phyloP scores from a whole-genome alignment of 2,797 vertebrate species.

The Gallinago solitaria region DNA sequence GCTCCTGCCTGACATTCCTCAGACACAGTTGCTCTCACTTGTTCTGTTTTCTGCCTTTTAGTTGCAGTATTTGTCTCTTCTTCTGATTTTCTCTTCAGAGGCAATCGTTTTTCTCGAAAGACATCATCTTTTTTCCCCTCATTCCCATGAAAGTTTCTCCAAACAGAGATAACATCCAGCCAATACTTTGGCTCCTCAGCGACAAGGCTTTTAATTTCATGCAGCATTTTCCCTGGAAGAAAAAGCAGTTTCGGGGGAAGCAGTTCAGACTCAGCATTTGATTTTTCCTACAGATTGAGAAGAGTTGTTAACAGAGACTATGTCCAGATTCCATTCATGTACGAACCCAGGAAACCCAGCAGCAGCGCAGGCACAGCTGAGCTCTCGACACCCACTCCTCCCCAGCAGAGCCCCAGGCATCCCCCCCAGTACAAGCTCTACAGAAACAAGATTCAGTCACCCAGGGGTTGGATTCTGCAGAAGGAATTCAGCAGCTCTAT shows the following conservation, averaged over 20 bases:
- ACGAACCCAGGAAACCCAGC: background rate
- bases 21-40: background rate
- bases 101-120: background rate
- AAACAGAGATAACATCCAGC: slow-evolving; percentile 75
- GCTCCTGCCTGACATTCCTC: background rate
- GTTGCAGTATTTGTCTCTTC: background rate
- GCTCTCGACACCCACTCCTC: background rate
- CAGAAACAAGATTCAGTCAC: background rate
- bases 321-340: background rate
- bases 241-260: background rate
- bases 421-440: background rate
- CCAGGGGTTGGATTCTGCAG: background rate
- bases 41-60: slow-evolving; percentile 65
- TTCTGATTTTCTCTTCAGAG: slow-evolving; percentile 64
- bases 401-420: background rate
- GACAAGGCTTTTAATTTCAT: slow-evolving; percentile 79
- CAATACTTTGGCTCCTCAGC: slow-evolving; percentile 76
- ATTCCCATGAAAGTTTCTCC: slow-evolving; percentile 70
- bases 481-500: background rate
- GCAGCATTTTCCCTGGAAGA: slow-evolving; percentile 69
- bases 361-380: background rate
- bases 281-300: background rate
- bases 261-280: background rate
- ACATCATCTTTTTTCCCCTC: background rate
- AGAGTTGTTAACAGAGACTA: background rate